Evolutionary conservation across 64 coral and sea anemone genomes (phyloP).

Genomic region (Montipora sp.): DNA sequence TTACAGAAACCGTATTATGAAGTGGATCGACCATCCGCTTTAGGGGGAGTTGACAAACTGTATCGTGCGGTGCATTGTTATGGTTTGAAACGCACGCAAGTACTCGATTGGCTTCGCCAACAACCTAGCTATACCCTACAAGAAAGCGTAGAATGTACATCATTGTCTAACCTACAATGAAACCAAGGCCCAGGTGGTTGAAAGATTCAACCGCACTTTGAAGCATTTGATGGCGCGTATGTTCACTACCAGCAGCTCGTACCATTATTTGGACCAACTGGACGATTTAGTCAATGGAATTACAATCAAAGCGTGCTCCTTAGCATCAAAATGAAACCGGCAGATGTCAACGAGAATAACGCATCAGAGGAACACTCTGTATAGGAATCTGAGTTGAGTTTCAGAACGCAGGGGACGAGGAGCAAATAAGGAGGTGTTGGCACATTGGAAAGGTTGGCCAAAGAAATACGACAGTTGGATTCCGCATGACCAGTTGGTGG

Average conservation of each 20-base stretch:
- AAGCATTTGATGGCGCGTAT: conserved; percentile 23
- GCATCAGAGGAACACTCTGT: too few species aligned
- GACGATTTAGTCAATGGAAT: too few species aligned
- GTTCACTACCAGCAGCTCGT: conserved; percentile 21
- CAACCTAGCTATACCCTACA: too few species aligned
- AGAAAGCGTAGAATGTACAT: background rate
- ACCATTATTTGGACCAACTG: background rate
- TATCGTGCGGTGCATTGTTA: too few species aligned
- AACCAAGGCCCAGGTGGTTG: conserved; percentile 45
- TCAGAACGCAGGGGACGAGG: background rate
- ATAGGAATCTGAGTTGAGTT: background rate
- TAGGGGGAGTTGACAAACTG: background rate
- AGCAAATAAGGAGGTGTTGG: background rate
- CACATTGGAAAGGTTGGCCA: background rate
- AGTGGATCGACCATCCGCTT: too few species aligned
- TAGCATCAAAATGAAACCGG: too few species aligned
- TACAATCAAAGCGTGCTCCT: background rate
- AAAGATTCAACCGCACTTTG: conserved; percentile 39
- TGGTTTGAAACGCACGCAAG: too few species aligned
- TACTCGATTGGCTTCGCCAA: too few species aligned
- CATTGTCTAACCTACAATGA: conserved; percentile 40
- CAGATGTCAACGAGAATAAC: too few species aligned
- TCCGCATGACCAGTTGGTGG: background rate
- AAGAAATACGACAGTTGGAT: background rate
- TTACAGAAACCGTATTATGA: too few species aligned